Evolutionary conservation across 2,797 vertebrate species (phyloP).

Genomic region (Leuciscus waleckii): DNA sequence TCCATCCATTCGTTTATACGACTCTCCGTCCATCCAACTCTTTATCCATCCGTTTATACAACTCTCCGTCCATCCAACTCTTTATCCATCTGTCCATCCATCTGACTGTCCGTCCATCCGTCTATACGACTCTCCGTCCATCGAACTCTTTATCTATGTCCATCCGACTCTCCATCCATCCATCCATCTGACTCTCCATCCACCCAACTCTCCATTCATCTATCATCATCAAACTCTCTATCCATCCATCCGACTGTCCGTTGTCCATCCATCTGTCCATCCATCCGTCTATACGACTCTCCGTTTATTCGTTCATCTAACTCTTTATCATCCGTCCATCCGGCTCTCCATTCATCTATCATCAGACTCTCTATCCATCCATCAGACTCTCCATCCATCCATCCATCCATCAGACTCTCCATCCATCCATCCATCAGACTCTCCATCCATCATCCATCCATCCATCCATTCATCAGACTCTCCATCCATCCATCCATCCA

Average conservation of each 20-base stretch:
- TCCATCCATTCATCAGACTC: fast-evolving
- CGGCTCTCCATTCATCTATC: no score
- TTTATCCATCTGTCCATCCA: background rate
- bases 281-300: background rate
- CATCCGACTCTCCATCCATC: no score
- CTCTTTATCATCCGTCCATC: no score
- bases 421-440: fast-evolving
- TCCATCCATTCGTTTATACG: no score
- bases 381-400: background rate
- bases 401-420: fast-evolving
- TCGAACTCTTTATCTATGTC: background rate
- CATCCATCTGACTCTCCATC: background rate
- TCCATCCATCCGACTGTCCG: no score
- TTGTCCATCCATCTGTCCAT: background rate
- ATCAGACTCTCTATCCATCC: background rate
- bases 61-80: background rate
- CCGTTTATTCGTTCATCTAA: no score
- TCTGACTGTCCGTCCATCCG: background rate
- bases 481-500: background rate
- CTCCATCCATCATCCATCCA: background rate
- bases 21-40: no score
- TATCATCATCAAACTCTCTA: no score
- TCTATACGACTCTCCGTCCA: background rate
- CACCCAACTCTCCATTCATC: no score
- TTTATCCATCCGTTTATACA: background rate